Evolutionary conservation across 2,113 vertebrate species (phyloP).

Genomic region (Odocoileus hemionus): DNA sequence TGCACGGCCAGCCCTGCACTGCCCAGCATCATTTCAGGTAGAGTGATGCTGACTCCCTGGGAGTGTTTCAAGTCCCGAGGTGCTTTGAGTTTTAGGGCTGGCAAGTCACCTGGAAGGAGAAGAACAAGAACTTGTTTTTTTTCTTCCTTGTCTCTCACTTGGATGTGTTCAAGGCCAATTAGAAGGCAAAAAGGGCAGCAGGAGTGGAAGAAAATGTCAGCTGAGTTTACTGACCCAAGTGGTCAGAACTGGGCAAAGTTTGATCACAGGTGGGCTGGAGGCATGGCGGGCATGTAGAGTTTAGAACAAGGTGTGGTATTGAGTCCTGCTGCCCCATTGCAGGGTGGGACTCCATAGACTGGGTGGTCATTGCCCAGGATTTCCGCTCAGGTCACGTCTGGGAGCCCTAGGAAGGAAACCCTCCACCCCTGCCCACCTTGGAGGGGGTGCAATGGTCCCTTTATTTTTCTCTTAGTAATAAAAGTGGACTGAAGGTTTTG

Average conservation of each 20-base stretch:
- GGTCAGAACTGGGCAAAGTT: fast-evolving
- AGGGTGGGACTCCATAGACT: not conserved
- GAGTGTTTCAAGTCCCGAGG: not conserved
- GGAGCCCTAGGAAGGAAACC: not conserved
- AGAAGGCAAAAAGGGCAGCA: not conserved
- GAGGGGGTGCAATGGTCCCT: not conserved
- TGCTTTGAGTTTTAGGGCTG: not conserved
- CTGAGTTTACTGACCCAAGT: no score
- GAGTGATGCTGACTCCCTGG: not conserved
- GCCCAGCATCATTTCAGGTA: not conserved
- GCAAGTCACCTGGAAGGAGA: not conserved
- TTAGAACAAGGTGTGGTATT: not conserved
- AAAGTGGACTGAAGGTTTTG: not conserved
- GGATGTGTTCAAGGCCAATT: not conserved
- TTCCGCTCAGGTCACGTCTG: not conserved
- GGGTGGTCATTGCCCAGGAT: not conserved
- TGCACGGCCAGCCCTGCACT: fast-evolving
- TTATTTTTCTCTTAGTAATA: not conserved
- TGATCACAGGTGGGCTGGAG: fast-evolving
- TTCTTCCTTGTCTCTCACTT: not conserved
- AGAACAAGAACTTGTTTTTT: not conserved
- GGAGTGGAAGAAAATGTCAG: not conserved
- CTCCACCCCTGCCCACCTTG: fast-evolving
- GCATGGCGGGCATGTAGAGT: fast-evolving
- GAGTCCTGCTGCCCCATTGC: not conserved